These are phyloP conservation scores for Caenorhabditis angaria DNA, from an alignment of 2,888 invertebrate species.

Conservation along the genomic window DNA sequence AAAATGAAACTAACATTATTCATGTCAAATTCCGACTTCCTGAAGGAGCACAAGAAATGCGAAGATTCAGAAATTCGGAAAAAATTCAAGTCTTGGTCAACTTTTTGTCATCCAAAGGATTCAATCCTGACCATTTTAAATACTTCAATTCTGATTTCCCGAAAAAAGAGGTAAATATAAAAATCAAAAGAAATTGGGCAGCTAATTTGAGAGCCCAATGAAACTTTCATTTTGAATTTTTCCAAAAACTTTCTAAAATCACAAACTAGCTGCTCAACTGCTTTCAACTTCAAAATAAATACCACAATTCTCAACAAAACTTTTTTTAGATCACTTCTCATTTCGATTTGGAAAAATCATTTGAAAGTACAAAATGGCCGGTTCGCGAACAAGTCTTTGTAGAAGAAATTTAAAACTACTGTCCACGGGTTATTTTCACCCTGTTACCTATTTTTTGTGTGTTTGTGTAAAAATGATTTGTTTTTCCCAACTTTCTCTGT, in stretches of 20 bases:
- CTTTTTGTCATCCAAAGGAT: slow-evolving; percentile 65
- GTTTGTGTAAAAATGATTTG: neutral
- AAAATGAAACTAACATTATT: slow-evolving; percentile 44
- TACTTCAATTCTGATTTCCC: slow-evolving; percentile 69
- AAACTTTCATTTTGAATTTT: neutral
- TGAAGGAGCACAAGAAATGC: slow-evolving; percentile 56
- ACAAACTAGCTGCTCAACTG: no score
- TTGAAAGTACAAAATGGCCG: slow-evolving; percentile 85
- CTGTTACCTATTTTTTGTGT: neutral
- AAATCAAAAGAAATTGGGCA: neutral
- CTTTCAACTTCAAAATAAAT: no score
- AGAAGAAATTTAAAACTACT: slow-evolving; percentile 84
- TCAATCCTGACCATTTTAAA: slow-evolving; percentile 47
- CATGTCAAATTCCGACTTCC: slow-evolving; percentile 65
- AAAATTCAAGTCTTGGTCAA: slow-evolving; percentile 47
- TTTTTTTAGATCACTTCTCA: slow-evolving; percentile 80
- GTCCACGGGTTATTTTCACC: neutral
- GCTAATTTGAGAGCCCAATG: neutral
- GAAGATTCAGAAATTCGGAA: slow-evolving; percentile 62
- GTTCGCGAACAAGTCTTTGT: slow-evolving; percentile 93
- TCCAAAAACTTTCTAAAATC: neutral
- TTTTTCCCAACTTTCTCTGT: neutral
- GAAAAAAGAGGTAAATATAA: slow-evolving; percentile 56
- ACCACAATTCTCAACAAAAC: no score
- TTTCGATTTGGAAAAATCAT: slow-evolving; percentile 81